phyloP scores from a whole-genome alignment of 1,140 invertebrate species.

The Listronotus bonariensis region DNA sequence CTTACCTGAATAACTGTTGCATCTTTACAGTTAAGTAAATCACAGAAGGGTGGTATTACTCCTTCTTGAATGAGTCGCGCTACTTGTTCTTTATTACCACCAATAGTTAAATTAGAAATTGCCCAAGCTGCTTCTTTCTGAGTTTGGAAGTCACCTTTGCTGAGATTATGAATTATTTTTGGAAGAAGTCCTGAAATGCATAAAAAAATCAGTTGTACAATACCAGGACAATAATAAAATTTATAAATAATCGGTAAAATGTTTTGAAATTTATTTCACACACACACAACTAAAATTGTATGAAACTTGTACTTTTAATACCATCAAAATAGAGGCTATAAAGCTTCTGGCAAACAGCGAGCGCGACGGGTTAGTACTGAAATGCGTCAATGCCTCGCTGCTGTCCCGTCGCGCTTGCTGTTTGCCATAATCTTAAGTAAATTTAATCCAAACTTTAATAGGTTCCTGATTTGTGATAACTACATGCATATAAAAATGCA shows the following conservation, averaged over 20 bases:
- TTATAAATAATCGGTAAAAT: background rate
- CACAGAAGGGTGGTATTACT: conserved; percentile 91
- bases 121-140: conserved; percentile 99
- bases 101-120: conserved; percentile 97
- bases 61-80: conserved; percentile 84
- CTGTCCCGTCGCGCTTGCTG: too few species aligned
- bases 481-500: background rate
- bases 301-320: too few species aligned
- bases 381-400: too few species aligned
- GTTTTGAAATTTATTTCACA: too few species aligned
- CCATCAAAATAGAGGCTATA: too few species aligned
- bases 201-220: conserved; percentile 5
- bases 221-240: background rate
- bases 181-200: conserved; percentile 72
- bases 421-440: too few species aligned
- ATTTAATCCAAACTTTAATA: background rate
- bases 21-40: conserved; percentile 88
- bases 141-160: conserved; percentile 96
- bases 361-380: too few species aligned
- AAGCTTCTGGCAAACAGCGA: too few species aligned
- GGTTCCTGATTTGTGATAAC: background rate
- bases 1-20: conserved; percentile 58
- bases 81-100: conserved; percentile 91
- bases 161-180: conserved; percentile 91
- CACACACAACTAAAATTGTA: background rate